Percentiles rank a stretch among this genome's conserved stretches.
These are phyloP conservation scores for Tangara arthus DNA, from an alignment of 2,797 vertebrate genomes.

Conservation along the genomic window DNA sequence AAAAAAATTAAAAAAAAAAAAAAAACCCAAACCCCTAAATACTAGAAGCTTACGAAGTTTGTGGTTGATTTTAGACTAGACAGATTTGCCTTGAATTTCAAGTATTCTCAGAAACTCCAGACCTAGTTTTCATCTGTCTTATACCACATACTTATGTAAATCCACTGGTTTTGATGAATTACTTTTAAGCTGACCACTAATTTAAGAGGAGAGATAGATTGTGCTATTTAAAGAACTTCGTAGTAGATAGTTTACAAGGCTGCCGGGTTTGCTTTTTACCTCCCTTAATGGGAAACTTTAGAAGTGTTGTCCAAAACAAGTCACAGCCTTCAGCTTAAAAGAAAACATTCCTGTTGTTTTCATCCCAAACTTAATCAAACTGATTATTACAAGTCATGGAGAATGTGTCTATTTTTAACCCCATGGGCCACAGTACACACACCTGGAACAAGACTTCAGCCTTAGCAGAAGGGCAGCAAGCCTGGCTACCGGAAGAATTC, in stretches of 20 bases:
- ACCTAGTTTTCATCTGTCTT: neutral
- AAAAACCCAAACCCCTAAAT: neutral
- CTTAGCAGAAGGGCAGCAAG: neutral
- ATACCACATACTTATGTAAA: neutral
- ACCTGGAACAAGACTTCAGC: neutral
- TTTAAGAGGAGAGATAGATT: neutral
- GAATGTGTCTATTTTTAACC: neutral
- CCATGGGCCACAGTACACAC: fast-evolving
- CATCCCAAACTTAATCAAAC: neutral
- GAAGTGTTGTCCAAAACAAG: neutral
- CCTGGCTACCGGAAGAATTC: neutral
- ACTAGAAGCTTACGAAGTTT: neutral
- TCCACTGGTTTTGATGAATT: neutral
- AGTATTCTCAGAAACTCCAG: neutral
- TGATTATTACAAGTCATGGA: neutral
- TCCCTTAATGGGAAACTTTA: neutral
- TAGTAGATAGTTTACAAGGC: neutral
- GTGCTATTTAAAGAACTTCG: neutral
- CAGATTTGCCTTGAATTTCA: neutral
- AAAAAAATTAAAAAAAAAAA: neutral
- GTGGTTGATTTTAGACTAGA: neutral
- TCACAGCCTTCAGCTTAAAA: neutral
- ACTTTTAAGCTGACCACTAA: constrained; percentile 43
- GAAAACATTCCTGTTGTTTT: neutral
- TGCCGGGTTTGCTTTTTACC: fast-evolving